Base-by-base conservation (phyloP, 2,888 invertebrate species). In the Amphipoea oculea region DNA sequence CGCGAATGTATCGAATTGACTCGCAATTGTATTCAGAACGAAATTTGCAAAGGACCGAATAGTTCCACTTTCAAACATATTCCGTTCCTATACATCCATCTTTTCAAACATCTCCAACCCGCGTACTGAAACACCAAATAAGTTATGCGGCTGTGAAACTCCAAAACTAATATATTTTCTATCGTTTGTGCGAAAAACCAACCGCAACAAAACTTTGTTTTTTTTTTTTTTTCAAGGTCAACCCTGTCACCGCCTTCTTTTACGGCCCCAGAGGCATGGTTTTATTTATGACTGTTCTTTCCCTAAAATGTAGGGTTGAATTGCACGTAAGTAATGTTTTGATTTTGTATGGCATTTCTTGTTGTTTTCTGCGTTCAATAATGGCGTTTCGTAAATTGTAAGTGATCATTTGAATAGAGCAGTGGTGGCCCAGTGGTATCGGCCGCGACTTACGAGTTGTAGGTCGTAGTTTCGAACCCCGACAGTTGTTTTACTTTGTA, bases 271-370 rank as follows among this genome's bases (percentile, higher is more conserved):
- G 73, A 62, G 75, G 70, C 75, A 70, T 78, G 70, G 73, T 79
- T 85, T 75, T 79, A 85, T 74, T 85, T 75, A 72, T 69, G 42
- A 17, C 70, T 20, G 60, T 36, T 51, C 60, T 17, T 57, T 45
- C 11, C 54, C 29, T 72, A 66, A 74, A 78, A 74, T 71, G 45
- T 78, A n/a, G 40, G 65, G 57, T 78, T 62, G 45, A 67, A 69
- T 66, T 66, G n/a, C 48, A 45, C 29, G 45, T 23, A 40, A 69
- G 2, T 40, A 40, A 29, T 65, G n/a, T 65, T 40, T 23, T 67
- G 57, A 60, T 78, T 78, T 42, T 11, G 23, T 51, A 12, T 40
- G 36, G 17, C 9, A 54, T 62, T 20, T 36, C 3, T 54, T 29
- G 23, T 70, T 4, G 36, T 48, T 60, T 36, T 29, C 14, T 57